Conservation (phyloP, 2,888 invertebrate genomes). For the Heliconius ismenius region DNA sequence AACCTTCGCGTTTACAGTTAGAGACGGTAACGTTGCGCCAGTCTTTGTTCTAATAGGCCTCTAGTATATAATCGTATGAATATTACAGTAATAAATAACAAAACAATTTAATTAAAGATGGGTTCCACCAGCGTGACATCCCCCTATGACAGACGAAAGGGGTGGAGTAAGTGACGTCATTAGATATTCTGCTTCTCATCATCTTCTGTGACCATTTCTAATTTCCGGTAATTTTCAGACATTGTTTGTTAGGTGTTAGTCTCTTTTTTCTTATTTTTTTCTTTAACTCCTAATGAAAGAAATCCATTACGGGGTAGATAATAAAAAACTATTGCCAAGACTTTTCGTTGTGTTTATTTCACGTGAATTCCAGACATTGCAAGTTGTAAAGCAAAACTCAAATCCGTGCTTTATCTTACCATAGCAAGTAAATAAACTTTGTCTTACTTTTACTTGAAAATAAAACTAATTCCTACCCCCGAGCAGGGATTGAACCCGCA, state of each 20-base stretch:
- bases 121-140: neutral
- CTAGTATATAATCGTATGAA: neutral
- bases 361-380: no score
- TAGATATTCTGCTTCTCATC: neutral
- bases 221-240: neutral
- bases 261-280: no score
- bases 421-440: no score
- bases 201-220: neutral
- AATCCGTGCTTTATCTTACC: no score
- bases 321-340: no score
- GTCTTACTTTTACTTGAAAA: no score
- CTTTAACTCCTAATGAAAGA: no score
- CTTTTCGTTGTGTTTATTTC: no score
- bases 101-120: neutral
- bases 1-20: neutral
- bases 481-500: neutral
- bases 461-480: no score
- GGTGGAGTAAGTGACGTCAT: neutral
- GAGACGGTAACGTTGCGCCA: neutral
- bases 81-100: neutral
- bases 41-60: neutral
- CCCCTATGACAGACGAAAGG: neutral
- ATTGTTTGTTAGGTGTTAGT: no score
- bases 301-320: no score
- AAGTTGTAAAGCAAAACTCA: no score